Evolutionary conservation across 2,113 vertebrate genomes (phyloP).

Genomic region (cat (Felis catus)): F.catus_Fca126_mat1.0 CM031417.1:57693501-57694000

Average conservation of each 20-base stretch:
- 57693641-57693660: too few relatives aligned
- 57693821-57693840: not conserved
- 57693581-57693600: not conserved
- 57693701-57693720: too few relatives aligned
- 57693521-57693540: not conserved
- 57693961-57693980: not conserved
- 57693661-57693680: too few relatives aligned
- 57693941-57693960: not conserved
- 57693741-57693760: too few relatives aligned
- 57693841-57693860: not conserved
- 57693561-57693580: not conserved
- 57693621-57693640: too few relatives aligned
- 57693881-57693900: not conserved
- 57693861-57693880: not conserved
- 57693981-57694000: not conserved
- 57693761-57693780: too few relatives aligned
- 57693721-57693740: too few relatives aligned
- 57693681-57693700: too few relatives aligned
- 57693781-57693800: too few relatives aligned
- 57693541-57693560: not conserved
- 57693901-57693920: not conserved
- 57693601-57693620: too few relatives aligned
- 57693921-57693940: not conserved
- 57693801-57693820: too few relatives aligned
- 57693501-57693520: not conserved